Evolutionary conservation across 2,888 invertebrate species (phyloP), one percentile per base, ranked within the genome.

Genomic region (Caenorhabditis sp.): DNA sequence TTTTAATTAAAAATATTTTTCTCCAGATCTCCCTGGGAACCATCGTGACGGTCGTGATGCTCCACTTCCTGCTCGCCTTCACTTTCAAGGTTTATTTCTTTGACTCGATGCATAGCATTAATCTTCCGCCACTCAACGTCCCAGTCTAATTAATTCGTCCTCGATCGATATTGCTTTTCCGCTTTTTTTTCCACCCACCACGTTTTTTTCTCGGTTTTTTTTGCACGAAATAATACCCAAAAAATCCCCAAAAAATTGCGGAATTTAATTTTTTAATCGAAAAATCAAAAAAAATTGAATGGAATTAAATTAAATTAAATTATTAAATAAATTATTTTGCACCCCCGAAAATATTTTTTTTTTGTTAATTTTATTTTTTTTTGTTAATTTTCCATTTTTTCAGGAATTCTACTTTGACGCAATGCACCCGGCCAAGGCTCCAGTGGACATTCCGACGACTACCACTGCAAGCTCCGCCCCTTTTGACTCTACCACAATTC

Each of bases 61-160:
- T 95, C 83, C 97, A 97, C 92, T 94, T 96, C 62, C 92, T 96
- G 20, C 92, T 97, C 32, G 96, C 96, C 1, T 94, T 95, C 32
- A 96, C 96, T 13, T 97, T 97, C 91, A 95, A 96, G 95, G 93
- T 93, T 80, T 76, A 26, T 56, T 83, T 72, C 60, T 83, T 83
- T 67, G 78, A 78, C n/a, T 65, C 51, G 18, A 74, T 69, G 74
- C 64, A 40, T 20, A 6, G 3, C 11, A 40, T 44, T n/a, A n/a
- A 50, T 9, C 51, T 26, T 26, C 28, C 47, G 40, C n/a, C n/a
- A n/a, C n/a, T n/a, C n/a, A n/a, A n/a, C n/a, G n/a, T n/a, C n/a
- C n/a, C n/a, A n/a, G n/a, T n/a, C n/a, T n/a, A n/a, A n/a, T n/a
- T n/a, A n/a, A n/a, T n/a, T n/a, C n/a, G n/a, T n/a, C n/a, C n/a